Evolutionary conservation across 2,797 vertebrate species (phyloP), one percentile per base, ranked within the genome.

Genomic region (Poeciliopsis infans): DNA sequence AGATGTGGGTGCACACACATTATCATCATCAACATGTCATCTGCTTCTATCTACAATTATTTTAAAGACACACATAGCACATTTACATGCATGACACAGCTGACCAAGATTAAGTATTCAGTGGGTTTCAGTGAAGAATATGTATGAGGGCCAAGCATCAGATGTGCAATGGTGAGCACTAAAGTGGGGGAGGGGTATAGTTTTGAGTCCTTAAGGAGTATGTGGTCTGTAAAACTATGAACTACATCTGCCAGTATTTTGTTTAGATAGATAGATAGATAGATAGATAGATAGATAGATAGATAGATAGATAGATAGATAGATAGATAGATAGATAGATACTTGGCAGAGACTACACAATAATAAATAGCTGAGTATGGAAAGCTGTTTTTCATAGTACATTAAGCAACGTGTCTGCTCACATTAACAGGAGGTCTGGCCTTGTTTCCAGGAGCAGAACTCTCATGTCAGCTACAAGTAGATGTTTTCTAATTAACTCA

Each of bases 391-490:
- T 83, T 51, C 75, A 75, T 66, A 79, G 81, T 83, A 66, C 78
- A 84, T 81, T 82, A 88, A 89, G 87, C 90, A 84, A 83, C 79
- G 82, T 81, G 82, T 86, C 87, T 88, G 83, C 79, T 90, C 72
- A 76, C 84, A 86, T 90, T 93, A 82, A 86, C 74, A 61, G 69
- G 78, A 89, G 80, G 72, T 72, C 79, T 88, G 88, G 49, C 88
- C 89, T 85, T 80, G 81, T 94, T 93, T 92, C 87, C 46, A 68
- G 79, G 55, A 28, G 76, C 75, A 59, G 82, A 74, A 77, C 88
- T 91, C 89, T 88, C 79, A 84, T 87, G 84, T 92, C 86, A 89
- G 79, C 79, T 76, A 71, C 80, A 75, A 87, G 84, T 84, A 87
- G 86, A 87, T 90, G 87, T 90, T 79, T 75, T 78, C 79, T 36